Evolutionary conservation across 2,888 invertebrate species (phyloP), one percentile per base, ranked within the genome.

Genomic region (Chorisops tibialis): DNA sequence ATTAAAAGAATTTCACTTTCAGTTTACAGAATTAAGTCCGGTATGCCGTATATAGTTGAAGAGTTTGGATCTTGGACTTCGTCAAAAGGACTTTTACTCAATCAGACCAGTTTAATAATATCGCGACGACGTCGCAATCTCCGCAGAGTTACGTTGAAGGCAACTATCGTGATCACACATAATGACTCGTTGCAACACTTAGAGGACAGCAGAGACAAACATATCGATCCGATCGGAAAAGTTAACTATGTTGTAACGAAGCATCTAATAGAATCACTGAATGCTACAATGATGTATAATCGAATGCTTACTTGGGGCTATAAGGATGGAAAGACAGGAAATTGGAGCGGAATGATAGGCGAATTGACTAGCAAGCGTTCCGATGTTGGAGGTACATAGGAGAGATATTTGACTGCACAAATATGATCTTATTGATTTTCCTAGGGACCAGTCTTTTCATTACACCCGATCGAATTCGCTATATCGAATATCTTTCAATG

Each of bases 311-410:
- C 84, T 1, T 86, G 86, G 86, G 86, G 86, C 2, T 85, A 86
- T 68, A 74, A 70, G 45, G 72, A 74, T 66, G 73, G 79, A 50
- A 82, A 83, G 65, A 79, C 81, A 3, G 79, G 81, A 4, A 59
- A 73, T 58, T 86, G 85, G 85, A 85, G 79, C 68, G 86, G 86
- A 18, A 83, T 86, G 84, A 83, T 85, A 59, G 85, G 85, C 1
- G 80, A 82, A 69, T 73, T 86, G 64, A 76, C 79, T 1, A 75
- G 80, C 60, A 78, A 80, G 19, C 81, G 82, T 72, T 84, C 82
- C 11, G 85, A 85, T 67, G 80, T 85, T 64, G 85, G 85, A 77
- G 63, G 63, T 63, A 50, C 7, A 11, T 41, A n/a, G 41, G 1
- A n/a, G n/a, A n/a, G n/a, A 12, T 41, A 16, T 2, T 2, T 41